Conservation (phyloP, 2,113 vertebrate species). For the Mesoclemmys tuberculata region DNA sequence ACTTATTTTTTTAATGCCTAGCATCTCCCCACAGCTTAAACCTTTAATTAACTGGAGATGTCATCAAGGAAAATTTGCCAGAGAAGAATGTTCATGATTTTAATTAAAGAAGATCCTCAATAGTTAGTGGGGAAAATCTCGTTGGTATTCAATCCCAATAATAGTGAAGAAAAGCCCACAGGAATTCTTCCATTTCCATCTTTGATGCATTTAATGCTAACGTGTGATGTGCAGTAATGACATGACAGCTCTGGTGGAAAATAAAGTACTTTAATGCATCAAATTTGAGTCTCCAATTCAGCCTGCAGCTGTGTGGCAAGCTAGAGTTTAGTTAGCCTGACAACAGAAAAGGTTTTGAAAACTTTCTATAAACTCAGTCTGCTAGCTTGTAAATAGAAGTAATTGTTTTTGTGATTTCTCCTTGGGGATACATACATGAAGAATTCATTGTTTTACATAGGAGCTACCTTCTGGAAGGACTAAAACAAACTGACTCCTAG, state of each 20-base stretch:
- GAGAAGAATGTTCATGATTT: slow-evolving; percentile 70
- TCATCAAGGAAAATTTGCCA: slow-evolving; percentile 75
- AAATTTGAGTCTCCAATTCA: background rate
- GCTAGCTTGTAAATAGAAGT: slow-evolving; percentile 51
- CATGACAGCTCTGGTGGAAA: background rate
- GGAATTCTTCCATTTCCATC: slow-evolving; percentile 48
- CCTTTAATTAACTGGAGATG: slow-evolving; percentile 81
- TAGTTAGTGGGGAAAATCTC: slow-evolving; percentile 70
- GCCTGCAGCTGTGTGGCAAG: slow-evolving; percentile 20
- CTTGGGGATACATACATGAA: slow-evolving; percentile 32
- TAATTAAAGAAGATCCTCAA: slow-evolving; percentile 77
- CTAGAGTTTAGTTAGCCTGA: slow-evolving; percentile 38
- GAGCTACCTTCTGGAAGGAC: background rate
- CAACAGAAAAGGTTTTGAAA: slow-evolving; percentile 37
- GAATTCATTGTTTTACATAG: background rate
- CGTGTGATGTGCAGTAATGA: background rate
- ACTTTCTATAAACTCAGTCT: slow-evolving; percentile 53
- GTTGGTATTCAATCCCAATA: slow-evolving; percentile 61
- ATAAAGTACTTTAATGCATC: slow-evolving; percentile 16
- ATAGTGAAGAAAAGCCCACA: slow-evolving; percentile 35
- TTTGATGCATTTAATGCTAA: slow-evolving; percentile 62
- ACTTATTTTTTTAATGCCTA: slow-evolving; percentile 52
- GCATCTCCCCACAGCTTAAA: slow-evolving; percentile 75
- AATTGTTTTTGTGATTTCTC: slow-evolving; percentile 33
- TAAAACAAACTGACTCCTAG: slow-evolving; percentile 26